A percentile compares a stretch with the other conserved stretches of the same genome.
These are phyloP conservation scores for Podiceps cristatus DNA, from an alignment of 2,113 vertebrate genomes.

Conservation along the genomic window DNA sequence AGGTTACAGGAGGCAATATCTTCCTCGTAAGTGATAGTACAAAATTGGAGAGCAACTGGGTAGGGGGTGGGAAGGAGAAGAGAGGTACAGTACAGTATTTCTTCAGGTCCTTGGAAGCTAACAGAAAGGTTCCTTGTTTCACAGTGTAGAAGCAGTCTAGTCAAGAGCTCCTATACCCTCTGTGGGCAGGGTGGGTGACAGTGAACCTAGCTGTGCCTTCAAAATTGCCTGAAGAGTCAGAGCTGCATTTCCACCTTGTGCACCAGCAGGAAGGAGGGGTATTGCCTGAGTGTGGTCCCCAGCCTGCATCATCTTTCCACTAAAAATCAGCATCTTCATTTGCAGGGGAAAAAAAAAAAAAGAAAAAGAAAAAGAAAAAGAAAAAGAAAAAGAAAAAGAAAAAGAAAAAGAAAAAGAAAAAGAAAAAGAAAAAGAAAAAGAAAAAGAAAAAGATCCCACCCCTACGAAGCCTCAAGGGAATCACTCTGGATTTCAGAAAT, in stretches of 20 bases:
- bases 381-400: too few relatives aligned
- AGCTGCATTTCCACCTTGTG: not conserved
- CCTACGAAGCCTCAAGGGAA: not conserved
- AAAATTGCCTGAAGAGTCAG: not conserved
- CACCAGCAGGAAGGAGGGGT: not conserved
- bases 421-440: too few relatives aligned
- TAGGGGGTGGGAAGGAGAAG: not conserved
- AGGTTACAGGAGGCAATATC: not conserved
- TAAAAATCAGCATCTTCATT: not conserved
- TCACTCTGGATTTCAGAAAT: not conserved
- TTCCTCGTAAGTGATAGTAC: not conserved
- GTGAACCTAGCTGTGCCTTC: not conserved
- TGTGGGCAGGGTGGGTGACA: not conserved
- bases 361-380: too few relatives aligned
- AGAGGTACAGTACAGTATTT: not conserved
- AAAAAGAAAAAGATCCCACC: not conserved
- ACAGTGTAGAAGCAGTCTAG: not conserved
- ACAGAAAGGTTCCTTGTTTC: not conserved
- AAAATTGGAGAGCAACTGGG: not conserved
- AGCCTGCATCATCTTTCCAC: not conserved
- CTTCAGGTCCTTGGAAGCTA: not conserved
- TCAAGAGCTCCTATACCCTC: not conserved
- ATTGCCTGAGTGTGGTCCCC: not conserved
- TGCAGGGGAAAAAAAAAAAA: not conserved
- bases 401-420: not conserved